phyloP scores from a whole-genome alignment of 2,888 invertebrate genomes.

The Cynaeus angustus region DNA sequence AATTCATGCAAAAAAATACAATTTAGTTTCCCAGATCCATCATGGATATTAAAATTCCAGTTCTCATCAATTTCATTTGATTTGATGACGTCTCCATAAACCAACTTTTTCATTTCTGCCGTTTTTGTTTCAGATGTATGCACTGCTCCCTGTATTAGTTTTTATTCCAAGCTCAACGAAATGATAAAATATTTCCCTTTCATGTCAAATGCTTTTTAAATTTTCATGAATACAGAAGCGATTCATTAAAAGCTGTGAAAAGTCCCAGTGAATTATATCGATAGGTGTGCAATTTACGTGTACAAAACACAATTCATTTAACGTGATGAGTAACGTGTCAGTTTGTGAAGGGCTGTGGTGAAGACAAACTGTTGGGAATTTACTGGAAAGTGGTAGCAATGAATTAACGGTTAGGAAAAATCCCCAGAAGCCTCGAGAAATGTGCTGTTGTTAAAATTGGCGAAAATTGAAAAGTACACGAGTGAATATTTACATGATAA shows the following conservation, averaged over 20 bases:
- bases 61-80: constrained; percentile 30
- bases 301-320: constrained; percentile 28
- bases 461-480: constrained; percentile 28
- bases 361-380: constrained; percentile 8
- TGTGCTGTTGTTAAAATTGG: constrained; percentile 14
- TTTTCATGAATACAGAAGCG: constrained; percentile 10
- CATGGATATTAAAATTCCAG: constrained; percentile 9
- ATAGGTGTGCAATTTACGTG: constrained; percentile 19
- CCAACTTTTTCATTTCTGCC: constrained; percentile 19
- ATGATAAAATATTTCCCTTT: constrained; percentile 25
- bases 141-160: background rate
- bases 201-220: constrained; percentile 15
- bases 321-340: constrained; percentile 27
- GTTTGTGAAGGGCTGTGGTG: background rate
- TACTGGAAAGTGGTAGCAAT: too few species aligned
- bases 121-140: constrained; percentile 15
- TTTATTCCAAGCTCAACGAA: constrained; percentile 5
- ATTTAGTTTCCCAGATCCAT: background rate
- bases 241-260: constrained; percentile 13
- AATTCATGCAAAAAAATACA: background rate
- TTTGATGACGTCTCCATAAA: constrained; percentile 13
- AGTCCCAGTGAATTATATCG: constrained; percentile 11
- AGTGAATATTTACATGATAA: constrained; percentile 22
- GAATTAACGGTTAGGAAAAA: constrained; percentile 4
- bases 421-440: constrained; percentile 11